A percentile compares a stretch with the other conserved stretches of the same genome.
Conservation (phyloP, 2,888 invertebrate genomes). For the Leptopilina syphax region DNA sequence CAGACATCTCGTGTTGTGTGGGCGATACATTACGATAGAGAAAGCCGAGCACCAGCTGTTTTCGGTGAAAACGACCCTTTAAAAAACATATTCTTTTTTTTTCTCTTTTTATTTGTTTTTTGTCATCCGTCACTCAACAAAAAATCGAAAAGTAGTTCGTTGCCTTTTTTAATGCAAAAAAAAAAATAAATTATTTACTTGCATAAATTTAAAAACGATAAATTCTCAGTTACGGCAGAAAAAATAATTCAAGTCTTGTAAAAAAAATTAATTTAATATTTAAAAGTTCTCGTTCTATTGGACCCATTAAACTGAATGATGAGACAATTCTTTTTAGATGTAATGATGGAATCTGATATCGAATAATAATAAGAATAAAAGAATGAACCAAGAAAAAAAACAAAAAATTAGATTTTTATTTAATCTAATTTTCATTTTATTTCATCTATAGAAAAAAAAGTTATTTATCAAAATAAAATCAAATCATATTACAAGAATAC, state of each 20-base stretch:
- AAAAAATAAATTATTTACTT: no score
- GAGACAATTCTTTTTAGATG: background rate
- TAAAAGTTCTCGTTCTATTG: background rate
- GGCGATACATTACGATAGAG: conserved; percentile 67
- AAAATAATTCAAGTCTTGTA: no score
- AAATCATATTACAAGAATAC: background rate
- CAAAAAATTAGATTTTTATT: background rate
- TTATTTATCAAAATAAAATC: background rate
- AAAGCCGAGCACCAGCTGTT: conserved; percentile 66
- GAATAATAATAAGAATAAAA: background rate
- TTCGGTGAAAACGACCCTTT: conserved; percentile 66
- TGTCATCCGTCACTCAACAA: background rate
- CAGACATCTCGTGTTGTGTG: conserved; percentile 53
- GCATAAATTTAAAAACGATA: no score
- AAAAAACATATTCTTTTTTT: conserved; percentile 9
- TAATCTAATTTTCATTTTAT: no score
- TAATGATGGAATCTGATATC: background rate
- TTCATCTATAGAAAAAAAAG: no score
- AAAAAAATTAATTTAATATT: background rate
- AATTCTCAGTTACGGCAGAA: background rate
- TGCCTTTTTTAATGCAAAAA: background rate
- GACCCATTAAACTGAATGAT: conserved; percentile 9
- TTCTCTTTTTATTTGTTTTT: background rate
- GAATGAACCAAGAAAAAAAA: background rate
- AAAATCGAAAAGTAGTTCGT: background rate